phyloP scores from a whole-genome alignment of 2,888 invertebrate genomes.

The Aelia acuminata region DNA sequence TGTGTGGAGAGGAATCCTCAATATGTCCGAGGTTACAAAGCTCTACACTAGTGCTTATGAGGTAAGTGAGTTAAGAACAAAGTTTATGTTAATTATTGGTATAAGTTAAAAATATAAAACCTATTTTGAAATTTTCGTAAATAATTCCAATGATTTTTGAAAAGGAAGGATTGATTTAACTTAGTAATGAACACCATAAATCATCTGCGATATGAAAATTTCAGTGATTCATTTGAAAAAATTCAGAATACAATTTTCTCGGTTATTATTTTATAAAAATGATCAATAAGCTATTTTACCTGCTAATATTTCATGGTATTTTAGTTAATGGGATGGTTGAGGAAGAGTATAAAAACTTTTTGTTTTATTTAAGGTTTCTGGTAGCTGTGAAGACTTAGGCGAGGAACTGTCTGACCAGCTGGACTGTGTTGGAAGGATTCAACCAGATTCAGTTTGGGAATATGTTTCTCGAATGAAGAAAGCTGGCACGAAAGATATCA shows the following conservation, averaged over 20 bases:
- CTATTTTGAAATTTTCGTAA: no score
- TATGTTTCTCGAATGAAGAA: conserved; percentile 93
- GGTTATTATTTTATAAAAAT: no score
- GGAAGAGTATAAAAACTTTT: not conserved
- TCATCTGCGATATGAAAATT: no score
- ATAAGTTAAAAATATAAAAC: no score
- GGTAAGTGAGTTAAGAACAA: conserved; percentile 17
- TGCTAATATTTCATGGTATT: no score
- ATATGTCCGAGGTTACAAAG: conserved; percentile 92
- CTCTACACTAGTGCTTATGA: conserved; percentile 73
- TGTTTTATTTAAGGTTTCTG: conserved; percentile 78
- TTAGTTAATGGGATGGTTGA: not conserved
- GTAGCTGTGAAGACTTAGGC: conserved; percentile 78
- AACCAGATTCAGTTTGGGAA: conserved; percentile 77
- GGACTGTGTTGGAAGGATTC: conserved; percentile 91
- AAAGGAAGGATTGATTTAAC: no score
- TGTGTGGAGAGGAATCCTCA: conserved; percentile 88
- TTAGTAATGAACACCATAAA: no score
- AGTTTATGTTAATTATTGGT: not conserved
- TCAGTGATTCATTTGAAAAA: no score
- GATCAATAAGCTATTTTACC: no score
- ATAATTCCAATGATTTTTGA: no score
- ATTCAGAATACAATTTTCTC: no score
- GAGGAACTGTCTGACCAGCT: conserved; percentile 83
- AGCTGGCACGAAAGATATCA: conserved; percentile 88